Evolutionary conservation across 37 sponge, comb jelly and placozoan species (phyloP), one percentile per base, ranked within the genome.

Genomic region (Dysidea cf. avara): DNA sequence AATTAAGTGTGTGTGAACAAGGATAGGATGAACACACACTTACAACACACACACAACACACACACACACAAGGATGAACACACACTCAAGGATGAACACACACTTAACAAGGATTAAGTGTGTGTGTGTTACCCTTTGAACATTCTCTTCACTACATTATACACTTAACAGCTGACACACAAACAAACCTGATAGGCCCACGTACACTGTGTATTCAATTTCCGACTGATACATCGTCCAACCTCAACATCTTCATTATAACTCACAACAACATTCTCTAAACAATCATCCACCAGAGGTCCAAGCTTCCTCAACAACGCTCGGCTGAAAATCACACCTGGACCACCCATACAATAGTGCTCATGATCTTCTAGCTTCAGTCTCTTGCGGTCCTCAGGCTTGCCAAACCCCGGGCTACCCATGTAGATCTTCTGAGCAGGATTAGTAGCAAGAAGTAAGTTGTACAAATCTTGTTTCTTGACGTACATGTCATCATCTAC

Each of bases 291-390:
- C 29, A 86, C 28, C 32, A 74, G 76, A 24, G 87, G 87, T 0
- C 57, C 77, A 7, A 86, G 39, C 53, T 72, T 68, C 65, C 82
- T 56, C 47, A 86, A 82, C 9, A 72, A 66, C 53, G 73, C 72
- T 1, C 87, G 76, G 58, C 87, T 86, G 52, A 76, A 86, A 38
- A 86, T 72, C 43, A 78, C 66, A 7, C 91, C 91, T 1, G 91
- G 81, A 4, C 91, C 91, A 32, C 91, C 91, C 91, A 90, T 90
- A 38, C 91, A 90, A 53, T 90, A 90, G 39, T 74, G 87, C 50
- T 90, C 91, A 31, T 71, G 40, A 1, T 74, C 58, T 9, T 31
- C 18, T 53, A 65, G 66, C 34, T 86, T 84, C 28, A 90, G 56
- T 26, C 81, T 63, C 39, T 38, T 24, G 9, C 40, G 31, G 35